Evolutionary conservation across 2,113 vertebrate genomes (phyloP).

Genomic region (Psilopsiagon aymara): DNA sequence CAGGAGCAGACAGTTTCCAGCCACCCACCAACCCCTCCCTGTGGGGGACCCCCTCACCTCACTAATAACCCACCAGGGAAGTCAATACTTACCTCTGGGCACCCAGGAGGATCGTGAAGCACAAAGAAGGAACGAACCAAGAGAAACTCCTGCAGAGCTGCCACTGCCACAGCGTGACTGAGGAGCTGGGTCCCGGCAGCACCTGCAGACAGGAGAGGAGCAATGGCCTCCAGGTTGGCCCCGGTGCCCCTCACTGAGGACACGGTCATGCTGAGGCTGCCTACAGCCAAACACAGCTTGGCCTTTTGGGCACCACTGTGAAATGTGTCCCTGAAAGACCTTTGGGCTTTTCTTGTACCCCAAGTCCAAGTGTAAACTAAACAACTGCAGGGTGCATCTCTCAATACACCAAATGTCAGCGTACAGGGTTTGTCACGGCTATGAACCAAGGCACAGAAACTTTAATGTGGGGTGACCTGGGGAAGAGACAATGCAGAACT

Average conservation of each 20-base stretch:
- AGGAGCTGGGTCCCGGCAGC: not conserved
- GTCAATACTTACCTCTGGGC: not conserved
- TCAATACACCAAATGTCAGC: accelerated
- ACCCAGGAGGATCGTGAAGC: not conserved
- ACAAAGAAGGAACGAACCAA: not conserved
- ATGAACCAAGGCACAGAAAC: not conserved
- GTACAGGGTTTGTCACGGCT: accelerated
- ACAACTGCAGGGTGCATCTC: accelerated
- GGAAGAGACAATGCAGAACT: not conserved
- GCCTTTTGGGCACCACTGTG: not conserved
- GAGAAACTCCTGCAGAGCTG: not conserved
- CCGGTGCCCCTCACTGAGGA: accelerated
- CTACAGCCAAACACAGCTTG: accelerated
- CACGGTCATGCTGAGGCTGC: not conserved
- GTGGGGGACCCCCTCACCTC: not conserved
- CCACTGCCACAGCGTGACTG: accelerated
- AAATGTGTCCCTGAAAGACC: not conserved
- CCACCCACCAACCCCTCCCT: not conserved
- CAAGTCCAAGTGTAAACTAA: accelerated
- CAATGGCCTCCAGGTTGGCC: accelerated
- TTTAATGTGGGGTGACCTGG: not conserved
- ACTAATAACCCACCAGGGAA: accelerated
- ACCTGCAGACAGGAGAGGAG: accelerated
- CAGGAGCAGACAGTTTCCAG: accelerated
- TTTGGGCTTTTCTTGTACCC: not conserved